A percentile compares a stretch with the other conserved stretches of the same genome.
Evolutionary conservation across 2,888 invertebrate species (phyloP).

Genomic region (Parnassius glacialis): DNA sequence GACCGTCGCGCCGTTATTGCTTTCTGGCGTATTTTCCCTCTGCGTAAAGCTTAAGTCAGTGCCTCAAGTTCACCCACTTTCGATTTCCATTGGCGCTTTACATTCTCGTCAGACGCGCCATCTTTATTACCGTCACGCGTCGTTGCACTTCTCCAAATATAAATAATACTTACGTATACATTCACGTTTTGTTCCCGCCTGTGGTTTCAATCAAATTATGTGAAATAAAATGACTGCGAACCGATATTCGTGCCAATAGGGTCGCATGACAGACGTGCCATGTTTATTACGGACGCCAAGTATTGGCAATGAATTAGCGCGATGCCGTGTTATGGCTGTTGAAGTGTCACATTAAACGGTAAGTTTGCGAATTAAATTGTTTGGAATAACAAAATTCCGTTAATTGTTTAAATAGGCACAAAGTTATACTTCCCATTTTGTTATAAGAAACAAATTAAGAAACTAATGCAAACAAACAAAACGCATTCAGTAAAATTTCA

Average conservation of each 20-base stretch:
- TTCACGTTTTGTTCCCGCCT: constrained; percentile 5
- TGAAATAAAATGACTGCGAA: constrained; percentile 34
- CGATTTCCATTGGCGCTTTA: constrained; percentile 44
- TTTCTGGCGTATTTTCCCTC: constrained; percentile 11
- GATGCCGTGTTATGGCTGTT: neutral
- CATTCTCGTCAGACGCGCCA: constrained; percentile 44
- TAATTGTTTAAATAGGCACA: too few species aligned
- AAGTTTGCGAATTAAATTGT: neutral
- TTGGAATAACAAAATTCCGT: neutral
- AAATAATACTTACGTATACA: constrained; percentile 34
- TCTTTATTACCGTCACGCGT: constrained; percentile 47
- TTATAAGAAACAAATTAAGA: too few species aligned
- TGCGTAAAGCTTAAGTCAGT: neutral
- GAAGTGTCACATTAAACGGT: neutral
- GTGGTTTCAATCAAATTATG: constrained; percentile 36
- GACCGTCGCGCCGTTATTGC: constrained; percentile 7
- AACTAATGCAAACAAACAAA: too few species aligned
- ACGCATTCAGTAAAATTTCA: too few species aligned
- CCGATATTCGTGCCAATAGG: neutral
- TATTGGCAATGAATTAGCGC: neutral
- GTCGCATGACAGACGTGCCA: neutral
- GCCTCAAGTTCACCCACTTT: constrained; percentile 36
- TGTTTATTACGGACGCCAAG: neutral
- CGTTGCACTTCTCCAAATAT: constrained; percentile 37
- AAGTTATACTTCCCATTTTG: too few species aligned